Evolutionary conservation across 2,113 vertebrate genomes (phyloP).

Genomic region (Caranx melampygus): DNA sequence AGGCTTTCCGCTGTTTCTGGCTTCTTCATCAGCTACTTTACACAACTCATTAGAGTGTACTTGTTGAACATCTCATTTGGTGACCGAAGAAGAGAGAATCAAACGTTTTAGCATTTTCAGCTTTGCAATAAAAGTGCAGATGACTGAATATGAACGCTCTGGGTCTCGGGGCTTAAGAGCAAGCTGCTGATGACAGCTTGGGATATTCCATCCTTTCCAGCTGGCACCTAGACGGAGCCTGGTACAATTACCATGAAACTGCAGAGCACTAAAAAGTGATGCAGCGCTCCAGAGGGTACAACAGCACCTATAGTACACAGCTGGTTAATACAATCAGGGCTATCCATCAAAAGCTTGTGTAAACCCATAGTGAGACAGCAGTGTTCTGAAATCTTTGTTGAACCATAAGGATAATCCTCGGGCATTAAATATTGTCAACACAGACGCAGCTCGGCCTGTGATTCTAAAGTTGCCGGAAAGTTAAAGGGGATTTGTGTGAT

Average conservation of each 20-base stretch:
- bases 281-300: conserved; percentile 64
- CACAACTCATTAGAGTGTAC: conserved; percentile 31
- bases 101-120: conserved; percentile 44
- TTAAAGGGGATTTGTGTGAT: conserved; percentile 69
- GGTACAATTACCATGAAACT: conserved; percentile 68
- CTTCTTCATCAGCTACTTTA: conserved; percentile 8
- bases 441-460: conserved; percentile 73
- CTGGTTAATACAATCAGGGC: conserved; percentile 72
- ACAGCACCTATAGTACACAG: conserved; percentile 68
- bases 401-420: conserved; percentile 74
- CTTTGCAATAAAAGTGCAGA: conserved; percentile 38
- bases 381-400: conserved; percentile 67
- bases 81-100: conserved; percentile 21
- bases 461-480: conserved; percentile 70
- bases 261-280: conserved; percentile 68
- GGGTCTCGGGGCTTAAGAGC: conserved; percentile 47
- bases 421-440: conserved; percentile 82
- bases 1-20: conserved; percentile 36
- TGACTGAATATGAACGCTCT: conserved; percentile 51
- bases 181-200: conserved; percentile 68
- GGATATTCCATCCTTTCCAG: conserved; percentile 60
- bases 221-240: conserved; percentile 56
- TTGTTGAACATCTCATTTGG: conserved; percentile 50
- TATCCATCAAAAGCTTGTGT: conserved; percentile 78
- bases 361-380: conserved; percentile 72